phyloP scores from a whole-genome alignment of 2,797 vertebrate species.

The Lepidocolaptes lacrymiger region DNA sequence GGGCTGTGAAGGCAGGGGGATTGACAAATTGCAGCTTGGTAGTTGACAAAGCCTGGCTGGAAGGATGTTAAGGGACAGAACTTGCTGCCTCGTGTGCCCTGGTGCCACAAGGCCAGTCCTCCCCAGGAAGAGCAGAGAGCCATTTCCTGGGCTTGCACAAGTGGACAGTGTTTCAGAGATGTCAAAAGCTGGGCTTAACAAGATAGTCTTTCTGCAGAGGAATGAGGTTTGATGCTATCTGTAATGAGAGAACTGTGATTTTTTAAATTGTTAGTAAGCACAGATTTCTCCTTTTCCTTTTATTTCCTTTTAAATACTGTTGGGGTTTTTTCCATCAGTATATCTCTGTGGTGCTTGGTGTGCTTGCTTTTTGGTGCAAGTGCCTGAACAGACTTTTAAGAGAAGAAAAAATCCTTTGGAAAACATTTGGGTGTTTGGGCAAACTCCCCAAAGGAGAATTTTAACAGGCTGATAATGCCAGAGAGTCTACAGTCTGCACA shows the following conservation, averaged over 20 bases:
- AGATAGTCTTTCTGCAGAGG: neutral
- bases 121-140: neutral
- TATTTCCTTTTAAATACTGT: neutral
- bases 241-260: neutral
- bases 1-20: neutral
- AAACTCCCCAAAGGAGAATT: neutral
- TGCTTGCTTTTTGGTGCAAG: neutral
- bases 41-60: neutral
- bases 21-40: neutral
- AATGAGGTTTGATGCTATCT: neutral
- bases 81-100: accelerated
- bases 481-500: accelerated
- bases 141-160: neutral
- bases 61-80: neutral
- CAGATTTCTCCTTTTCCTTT: neutral
- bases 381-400: neutral
- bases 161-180: neutral
- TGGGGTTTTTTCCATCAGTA: neutral
- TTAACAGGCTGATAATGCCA: neutral
- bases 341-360: neutral
- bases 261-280: neutral
- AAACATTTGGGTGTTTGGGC: neutral
- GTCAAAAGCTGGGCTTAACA: neutral
- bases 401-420: neutral
- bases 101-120: accelerated